These are phyloP conservation scores for Temnothorax curvispinosus DNA, from an alignment of 1,140 invertebrate genomes.

Conservation along the genomic window DNA sequence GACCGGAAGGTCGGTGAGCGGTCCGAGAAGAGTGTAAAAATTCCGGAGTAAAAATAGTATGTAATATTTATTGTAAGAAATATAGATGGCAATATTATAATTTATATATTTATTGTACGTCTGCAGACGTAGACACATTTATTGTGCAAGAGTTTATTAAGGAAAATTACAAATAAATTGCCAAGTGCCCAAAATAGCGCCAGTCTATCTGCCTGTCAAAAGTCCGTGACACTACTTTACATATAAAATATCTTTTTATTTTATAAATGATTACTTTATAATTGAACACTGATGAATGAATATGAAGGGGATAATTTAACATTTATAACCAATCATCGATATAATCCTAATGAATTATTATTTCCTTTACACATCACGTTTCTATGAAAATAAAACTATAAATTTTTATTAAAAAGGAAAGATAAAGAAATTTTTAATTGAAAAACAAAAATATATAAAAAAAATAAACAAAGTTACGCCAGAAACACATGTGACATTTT, in stretches of 20 bases:
- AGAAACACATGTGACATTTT: neutral
- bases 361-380: neutral
- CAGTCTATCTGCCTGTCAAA: neutral
- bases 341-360: neutral
- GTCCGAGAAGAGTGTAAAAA: neutral
- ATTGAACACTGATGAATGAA: neutral
- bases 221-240: conserved; percentile 13
- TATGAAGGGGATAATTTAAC: neutral
- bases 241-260: neutral
- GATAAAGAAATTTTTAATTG: neutral
- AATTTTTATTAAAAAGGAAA: neutral
- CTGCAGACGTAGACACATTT: neutral
- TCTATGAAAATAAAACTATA: neutral
- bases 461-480: neutral
- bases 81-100: neutral
- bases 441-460: neutral
- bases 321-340: neutral
- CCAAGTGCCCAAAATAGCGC: neutral
- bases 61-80: neutral
- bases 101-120: neutral
- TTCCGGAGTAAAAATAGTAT: neutral
- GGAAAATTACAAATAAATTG: neutral
- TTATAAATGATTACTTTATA: neutral
- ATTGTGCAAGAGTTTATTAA: neutral
- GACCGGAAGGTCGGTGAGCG: neutral